Base-by-base conservation (phyloP, 2,888 invertebrate genomes). In the Beris morrisii region DNA sequence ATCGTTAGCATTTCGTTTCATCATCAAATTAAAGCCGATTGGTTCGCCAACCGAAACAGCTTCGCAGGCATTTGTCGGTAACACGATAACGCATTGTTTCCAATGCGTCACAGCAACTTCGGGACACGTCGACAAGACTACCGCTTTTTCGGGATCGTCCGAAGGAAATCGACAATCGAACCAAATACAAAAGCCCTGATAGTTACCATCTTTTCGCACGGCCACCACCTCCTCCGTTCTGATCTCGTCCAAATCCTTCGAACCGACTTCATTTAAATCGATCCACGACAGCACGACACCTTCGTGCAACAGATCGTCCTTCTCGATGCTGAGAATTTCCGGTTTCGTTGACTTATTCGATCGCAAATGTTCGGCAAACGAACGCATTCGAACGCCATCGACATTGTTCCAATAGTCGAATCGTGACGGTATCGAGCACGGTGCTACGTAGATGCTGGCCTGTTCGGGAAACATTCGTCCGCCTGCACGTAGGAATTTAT, bases 21-120 rank as follows among this genome's bases (percentile, higher is more conserved):
- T 83, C 43, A 82, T 78, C 54, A 93, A 78, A 74, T 87, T 84
- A 78, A 88, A 91, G 15, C 88, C 88, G 52, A 92, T 82, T 0
- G 91, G 90, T 70, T 88, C 86, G 0, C 84, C 84, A 50, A 71
- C 71, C 4, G 77, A 78, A 2, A 78, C 72, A 15, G 71, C 73
- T 78, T 78, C 75, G 79, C 88, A 57, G 87, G 84, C 67, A 65
- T 85, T 83, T 22, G 85, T 78, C 0, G 94, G 93, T 53, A 96
- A 79, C 2, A 93, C 85, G 70, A 96, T 87, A 0, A 95, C 85
- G 0, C 95, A 95, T 79, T 97, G 97, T 76, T 95, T 94, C 97
- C 97, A 97, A 83, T 97, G 97, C 0, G 97, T 97, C 28, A 87
- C 83, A 0, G 85, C 83, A 0, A 83, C 81, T 46, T 84, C 82